Conservation (phyloP, 2,888 invertebrate species). For the Mantis religiosa region DNA sequence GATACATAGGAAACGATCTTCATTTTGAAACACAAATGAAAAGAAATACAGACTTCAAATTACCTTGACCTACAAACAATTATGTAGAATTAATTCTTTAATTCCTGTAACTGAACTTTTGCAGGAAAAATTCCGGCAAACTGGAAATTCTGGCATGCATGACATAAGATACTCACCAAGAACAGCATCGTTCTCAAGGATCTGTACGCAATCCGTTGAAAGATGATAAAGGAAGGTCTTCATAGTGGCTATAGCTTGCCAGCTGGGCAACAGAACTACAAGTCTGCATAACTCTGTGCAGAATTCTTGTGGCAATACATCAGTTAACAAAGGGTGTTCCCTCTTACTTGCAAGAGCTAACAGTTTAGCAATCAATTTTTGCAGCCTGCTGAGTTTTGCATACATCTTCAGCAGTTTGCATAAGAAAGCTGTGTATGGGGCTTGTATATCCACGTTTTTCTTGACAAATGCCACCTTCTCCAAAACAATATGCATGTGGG, state of each 20-base stretch:
- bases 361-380: conserved; percentile 19
- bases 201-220: conserved; percentile 10
- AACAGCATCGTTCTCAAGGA: neutral
- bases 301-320: conserved; percentile 15
- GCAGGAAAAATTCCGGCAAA: no score
- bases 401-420: neutral
- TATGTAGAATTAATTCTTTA: no score
- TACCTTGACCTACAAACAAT: no score
- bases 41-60: no score
- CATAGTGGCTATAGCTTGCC: conserved; percentile 10
- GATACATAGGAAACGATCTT: no score
- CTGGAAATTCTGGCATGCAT: no score
- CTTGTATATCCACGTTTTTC: neutral
- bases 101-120: no score
- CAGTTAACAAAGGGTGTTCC: neutral
- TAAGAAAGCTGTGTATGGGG: neutral
- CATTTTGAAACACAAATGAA: no score
- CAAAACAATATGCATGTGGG: neutral
- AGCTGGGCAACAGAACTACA: conserved; percentile 6
- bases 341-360: neutral
- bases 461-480: neutral
- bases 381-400: conserved; percentile 15
- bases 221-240: conserved; percentile 7
- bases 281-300: neutral
- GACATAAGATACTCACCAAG: neutral